Conservation (phyloP, 2,113 vertebrate species). For the Balaeniceps rex region DNA sequence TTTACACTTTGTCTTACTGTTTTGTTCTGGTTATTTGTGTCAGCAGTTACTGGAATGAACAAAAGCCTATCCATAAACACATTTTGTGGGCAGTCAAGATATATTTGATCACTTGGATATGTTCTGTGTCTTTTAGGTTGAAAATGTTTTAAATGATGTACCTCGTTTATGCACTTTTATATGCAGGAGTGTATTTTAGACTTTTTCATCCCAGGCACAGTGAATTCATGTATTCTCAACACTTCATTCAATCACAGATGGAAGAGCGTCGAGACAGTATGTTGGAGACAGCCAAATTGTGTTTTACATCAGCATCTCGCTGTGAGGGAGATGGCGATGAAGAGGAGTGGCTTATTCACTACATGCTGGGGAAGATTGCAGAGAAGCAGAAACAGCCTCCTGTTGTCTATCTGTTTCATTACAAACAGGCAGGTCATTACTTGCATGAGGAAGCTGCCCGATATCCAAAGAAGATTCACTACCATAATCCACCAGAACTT, state of each 20-base stretch:
- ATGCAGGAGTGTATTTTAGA: not conserved
- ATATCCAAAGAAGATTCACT: slow-evolving; percentile 97
- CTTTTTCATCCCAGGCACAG: not conserved
- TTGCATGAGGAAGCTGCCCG: slow-evolving; percentile 95
- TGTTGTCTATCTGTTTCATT: slow-evolving; percentile 85
- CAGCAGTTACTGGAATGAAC: not conserved
- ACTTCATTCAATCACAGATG: slow-evolving; percentile 75
- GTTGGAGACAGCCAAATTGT: slow-evolving; percentile 88
- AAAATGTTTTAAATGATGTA: not conserved
- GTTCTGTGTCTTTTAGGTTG: not conserved
- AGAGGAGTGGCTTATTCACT: slow-evolving; percentile 98
- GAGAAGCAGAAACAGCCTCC: slow-evolving; percentile 90
- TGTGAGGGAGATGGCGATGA: slow-evolving; percentile 94
- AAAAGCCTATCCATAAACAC: not conserved
- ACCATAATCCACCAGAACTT: slow-evolving; percentile 96
- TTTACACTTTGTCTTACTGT: not conserved
- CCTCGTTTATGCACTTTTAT: not conserved
- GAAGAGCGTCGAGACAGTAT: slow-evolving; percentile 88
- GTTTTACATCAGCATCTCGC: slow-evolving; percentile 87
- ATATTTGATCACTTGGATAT: not conserved
- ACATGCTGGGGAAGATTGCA: slow-evolving; percentile 98
- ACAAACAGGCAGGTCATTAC: slow-evolving; percentile 90
- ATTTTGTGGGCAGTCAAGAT: not conserved
- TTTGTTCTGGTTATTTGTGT: not conserved
- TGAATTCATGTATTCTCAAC: not conserved